Evolutionary conservation across 2,888 invertebrate genomes (phyloP), one percentile per base, ranked within the genome.

Genomic region (Eupithecia centaureata): DNA sequence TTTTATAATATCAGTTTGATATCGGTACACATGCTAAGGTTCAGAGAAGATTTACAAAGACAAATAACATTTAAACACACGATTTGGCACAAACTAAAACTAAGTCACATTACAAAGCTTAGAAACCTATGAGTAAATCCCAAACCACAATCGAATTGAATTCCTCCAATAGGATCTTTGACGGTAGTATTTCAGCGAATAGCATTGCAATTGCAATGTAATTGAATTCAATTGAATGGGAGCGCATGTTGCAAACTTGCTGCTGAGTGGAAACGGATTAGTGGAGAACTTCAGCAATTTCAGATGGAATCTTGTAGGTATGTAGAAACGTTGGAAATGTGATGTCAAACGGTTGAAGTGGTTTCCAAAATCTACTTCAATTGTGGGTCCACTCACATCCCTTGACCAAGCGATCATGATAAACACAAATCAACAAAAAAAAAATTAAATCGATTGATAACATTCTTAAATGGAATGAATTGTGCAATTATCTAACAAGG

Each of bases 211-310:
- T 47, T 47, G 47, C 47, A 47, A 47, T 47, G 47, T 47, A 47
- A 47, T 47, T 47, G 47, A 47, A 47, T 47, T 47, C 42, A 59
- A 62, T 70, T 64, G 63, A 67, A 70, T 70, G 65, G 69, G 52
- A 54, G 35, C 22, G 35, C 63, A 42, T 65, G 65, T 70, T 68
- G 65, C 67, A 65, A 77, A 77, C 69, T 78, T 68, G 60, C 56
- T 69, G 67, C 69, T 54, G 67, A 52, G 68, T 57, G 66, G 73
- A 71, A 75, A 65, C 65, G 72, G 71, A 74, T 79, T 73, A 74
- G 76, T 68, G 62, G 25, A 68, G 65, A 74, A 78, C 64, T 77
- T 77, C 51, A 59, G 73, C 74, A 73, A 47, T 30, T 56, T 56
- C 56, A 30, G 56, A 10, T 28, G 54, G 12, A 28, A 54, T 30